Evolutionary conservation across 2,797 vertebrate genomes (phyloP), one percentile per base, ranked within the genome.

Genomic region (Platalea minor): DNA sequence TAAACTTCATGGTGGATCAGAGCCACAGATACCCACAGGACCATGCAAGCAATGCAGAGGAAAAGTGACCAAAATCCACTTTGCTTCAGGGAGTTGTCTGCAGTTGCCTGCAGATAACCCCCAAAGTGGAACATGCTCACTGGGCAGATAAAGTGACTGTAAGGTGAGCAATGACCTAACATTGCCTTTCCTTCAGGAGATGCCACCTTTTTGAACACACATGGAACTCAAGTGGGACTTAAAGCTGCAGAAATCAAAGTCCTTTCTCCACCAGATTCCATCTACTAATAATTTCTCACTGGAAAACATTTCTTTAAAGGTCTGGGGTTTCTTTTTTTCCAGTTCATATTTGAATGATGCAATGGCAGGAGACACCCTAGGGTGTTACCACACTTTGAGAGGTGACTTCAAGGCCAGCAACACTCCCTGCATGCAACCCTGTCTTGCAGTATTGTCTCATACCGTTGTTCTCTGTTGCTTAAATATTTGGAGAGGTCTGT

Each of bases 391-490:
- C 57, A 57, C 73, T 95, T 92, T 9, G 4, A 83, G 94, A 95
- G 96, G 96, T 97, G 78, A 96, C 96, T 95, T 85, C 80, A 82
- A 89, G 96, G 97, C 88, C 97, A 96, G 46, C 74, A 96, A 73
- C 83, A 76, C 87, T 94, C 92, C 88, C 68, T 93, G 33, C 37
- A 53, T 94, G 86, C 95, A 96, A 96, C 37, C 41, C 43, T 92
- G 46, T 91, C 94, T 95, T 87, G 59, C 69, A 70, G 78, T 83
- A 89, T 96, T 91, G 74, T 96, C 79, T 97, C 88, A 85, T 90
- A 54, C 77, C 74, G 91, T 79, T 96, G 95, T 94, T 95, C 82
- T 43, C 84, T 85, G 76, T 91, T 95, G 88, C 87, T 94, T 91
- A 92, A 96, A 84, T 97, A 93, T 89, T 93, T 95, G 72, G 69